Evolutionary conservation across 2,113 vertebrate genomes (phyloP), one percentile per base, ranked within the genome.

Genomic region (Charadrius vociferus): DNA sequence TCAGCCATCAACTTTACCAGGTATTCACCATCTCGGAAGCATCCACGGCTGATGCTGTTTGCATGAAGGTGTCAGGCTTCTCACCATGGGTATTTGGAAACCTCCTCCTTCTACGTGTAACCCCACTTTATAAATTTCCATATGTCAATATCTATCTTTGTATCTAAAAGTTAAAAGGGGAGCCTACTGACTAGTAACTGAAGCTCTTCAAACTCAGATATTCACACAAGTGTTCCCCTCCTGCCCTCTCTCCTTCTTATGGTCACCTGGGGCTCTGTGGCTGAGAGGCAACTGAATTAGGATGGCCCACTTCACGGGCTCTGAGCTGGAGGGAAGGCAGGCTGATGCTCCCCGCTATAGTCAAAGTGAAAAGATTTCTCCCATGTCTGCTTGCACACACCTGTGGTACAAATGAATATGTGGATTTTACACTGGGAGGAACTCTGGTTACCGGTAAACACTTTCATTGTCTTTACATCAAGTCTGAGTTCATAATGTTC

Each of bases 341-440:
- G 37, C 50, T n/a, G 73, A 68, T 4, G 5, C 2, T 2, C 4
- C 7, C 50, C 2, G 1, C 58, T 37, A 7, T 5, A 71, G 34
- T 22, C 37, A 66, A 27, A 58, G 27, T 19, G 17, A 68, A 65
- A 59, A 75, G 49, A 50, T 75, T 84, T 71, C 52, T 71, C 32
- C 22, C 16, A 0, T 26, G 22, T 39, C 39, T 39, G 11, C n/a
- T 84, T 32, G 24, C n/a, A 27, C 7, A 65, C 18, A 36, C 21
- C 41, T 22, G 11, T 18, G 32, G 29, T 59, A 55, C 18, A 65
- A 84, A 78, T 26, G 13, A 39, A 55, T 19, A 47, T 0, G 0
- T 72, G 39, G 37, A 75, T 70, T 79, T 65, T 36, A 70, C 43
- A 36, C 0, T 36, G 19, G 18, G 36, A 91, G 47, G 37, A 78